Percentiles rank a stretch among this genome's conserved stretches.
Evolutionary conservation across 2,797 vertebrate genomes (phyloP).

Genomic region (Setipinna tenuifilis): DNA sequence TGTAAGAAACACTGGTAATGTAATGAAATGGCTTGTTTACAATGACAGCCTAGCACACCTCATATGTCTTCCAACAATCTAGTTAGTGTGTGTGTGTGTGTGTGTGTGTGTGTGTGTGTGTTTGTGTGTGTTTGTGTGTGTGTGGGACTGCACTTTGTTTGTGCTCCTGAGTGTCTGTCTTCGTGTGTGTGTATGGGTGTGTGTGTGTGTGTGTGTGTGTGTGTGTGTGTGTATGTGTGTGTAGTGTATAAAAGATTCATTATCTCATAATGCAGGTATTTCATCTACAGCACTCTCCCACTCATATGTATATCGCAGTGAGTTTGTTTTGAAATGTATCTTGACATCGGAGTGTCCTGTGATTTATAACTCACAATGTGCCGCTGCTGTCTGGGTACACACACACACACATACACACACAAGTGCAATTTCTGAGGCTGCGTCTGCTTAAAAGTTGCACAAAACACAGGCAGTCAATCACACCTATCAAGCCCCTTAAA

Average conservation of each 20-base stretch:
- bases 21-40: constrained; percentile 10
- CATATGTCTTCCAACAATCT: not conserved
- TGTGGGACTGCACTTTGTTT: too few relatives aligned
- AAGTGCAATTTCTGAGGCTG: not conserved
- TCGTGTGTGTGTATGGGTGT: not conserved
- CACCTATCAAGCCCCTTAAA: not conserved
- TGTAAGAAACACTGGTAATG: not conserved
- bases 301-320: not conserved
- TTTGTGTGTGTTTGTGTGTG: not conserved
- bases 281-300: not conserved
- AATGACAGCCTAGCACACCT: not conserved
- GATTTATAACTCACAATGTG: constrained; percentile 17
- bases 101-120: not conserved
- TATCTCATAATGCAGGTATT: constrained; percentile 4
- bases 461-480: constrained; percentile 15
- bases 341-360: not conserved
- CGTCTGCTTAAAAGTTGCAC: not conserved
- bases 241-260: not conserved
- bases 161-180: too few relatives aligned
- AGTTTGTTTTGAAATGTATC: constrained; percentile 7
- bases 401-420: not conserved
- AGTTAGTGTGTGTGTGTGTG: not conserved
- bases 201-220: not conserved
- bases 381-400: not conserved
- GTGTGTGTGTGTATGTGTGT: not conserved